These are phyloP conservation scores for Ormyrus pomaceus DNA, from an alignment of 2,888 invertebrate species.

Conservation along the genomic window DNA sequence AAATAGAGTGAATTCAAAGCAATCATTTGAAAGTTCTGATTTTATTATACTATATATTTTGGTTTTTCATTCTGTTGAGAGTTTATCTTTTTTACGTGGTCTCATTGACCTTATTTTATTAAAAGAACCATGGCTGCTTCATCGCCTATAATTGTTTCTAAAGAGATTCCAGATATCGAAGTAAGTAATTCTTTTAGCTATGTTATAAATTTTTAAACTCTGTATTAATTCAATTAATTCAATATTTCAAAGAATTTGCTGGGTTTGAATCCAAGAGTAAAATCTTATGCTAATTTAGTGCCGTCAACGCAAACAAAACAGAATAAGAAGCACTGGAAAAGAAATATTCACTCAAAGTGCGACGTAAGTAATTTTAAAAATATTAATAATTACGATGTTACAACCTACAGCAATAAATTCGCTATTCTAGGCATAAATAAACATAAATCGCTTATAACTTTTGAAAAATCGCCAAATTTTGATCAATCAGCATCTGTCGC, in stretches of 20 bases:
- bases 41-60: no score
- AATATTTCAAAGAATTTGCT: constrained; percentile 85
- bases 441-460: no score
- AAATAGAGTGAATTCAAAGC: no score
- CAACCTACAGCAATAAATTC: no score
- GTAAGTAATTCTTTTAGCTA: constrained; percentile 76
- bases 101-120: not conserved
- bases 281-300: constrained; percentile 85
- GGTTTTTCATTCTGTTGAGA: no score
- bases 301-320: constrained; percentile 91
- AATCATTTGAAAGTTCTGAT: no score
- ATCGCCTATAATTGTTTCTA: constrained; percentile 63
- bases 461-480: no score
- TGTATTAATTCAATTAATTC: no score
- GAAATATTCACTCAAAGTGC: constrained; percentile 91
- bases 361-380: constrained; percentile 79
- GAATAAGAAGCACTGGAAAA: constrained; percentile 96
- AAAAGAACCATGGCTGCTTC: constrained; percentile 42
- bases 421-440: no score
- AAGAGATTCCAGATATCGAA: constrained; percentile 89
- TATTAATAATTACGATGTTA: no score
- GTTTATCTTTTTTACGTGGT: no score
- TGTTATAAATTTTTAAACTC: not conserved
- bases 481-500: no score
- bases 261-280: constrained; percentile 89